phyloP scores from a whole-genome alignment of 2,113 vertebrate species.

The Caloenas nicobarica region DNA sequence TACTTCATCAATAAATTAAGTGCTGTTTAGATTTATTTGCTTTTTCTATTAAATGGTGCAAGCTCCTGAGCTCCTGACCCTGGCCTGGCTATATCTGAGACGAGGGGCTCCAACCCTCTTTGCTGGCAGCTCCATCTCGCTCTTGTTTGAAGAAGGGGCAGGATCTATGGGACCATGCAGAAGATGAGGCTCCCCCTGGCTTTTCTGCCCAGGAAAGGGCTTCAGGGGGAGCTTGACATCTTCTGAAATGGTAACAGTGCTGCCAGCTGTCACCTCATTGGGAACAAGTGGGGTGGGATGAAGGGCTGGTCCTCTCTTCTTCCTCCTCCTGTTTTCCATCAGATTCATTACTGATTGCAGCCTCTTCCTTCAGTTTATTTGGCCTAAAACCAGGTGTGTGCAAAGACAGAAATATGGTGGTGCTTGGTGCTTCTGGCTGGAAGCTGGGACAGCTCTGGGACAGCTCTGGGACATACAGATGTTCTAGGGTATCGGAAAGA shows the following conservation, averaged over 20 bases:
- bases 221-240: neutral
- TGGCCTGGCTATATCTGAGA: neutral
- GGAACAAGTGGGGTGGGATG: neutral
- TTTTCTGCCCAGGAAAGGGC: neutral
- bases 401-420: rapidly evolving
- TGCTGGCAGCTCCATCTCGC: neutral
- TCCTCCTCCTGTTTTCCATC: neutral
- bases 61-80: neutral
- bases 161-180: neutral
- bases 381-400: neutral
- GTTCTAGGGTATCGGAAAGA: neutral
- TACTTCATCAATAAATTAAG: constrained; percentile 67
- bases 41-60: constrained; percentile 34
- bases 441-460: neutral
- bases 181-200: neutral
- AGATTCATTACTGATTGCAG: neutral
- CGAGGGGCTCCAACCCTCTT: neutral
- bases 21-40: constrained; percentile 57
- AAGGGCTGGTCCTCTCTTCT: neutral
- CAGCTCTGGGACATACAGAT: neutral
- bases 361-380: neutral
- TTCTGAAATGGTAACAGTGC: neutral
- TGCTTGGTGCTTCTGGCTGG: neutral
- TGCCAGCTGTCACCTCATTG: neutral
- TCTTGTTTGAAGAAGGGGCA: neutral